These are phyloP conservation scores for Lontra canadensis DNA, from an alignment of 2,113 vertebrate genomes.

Conservation along the genomic window DNA sequence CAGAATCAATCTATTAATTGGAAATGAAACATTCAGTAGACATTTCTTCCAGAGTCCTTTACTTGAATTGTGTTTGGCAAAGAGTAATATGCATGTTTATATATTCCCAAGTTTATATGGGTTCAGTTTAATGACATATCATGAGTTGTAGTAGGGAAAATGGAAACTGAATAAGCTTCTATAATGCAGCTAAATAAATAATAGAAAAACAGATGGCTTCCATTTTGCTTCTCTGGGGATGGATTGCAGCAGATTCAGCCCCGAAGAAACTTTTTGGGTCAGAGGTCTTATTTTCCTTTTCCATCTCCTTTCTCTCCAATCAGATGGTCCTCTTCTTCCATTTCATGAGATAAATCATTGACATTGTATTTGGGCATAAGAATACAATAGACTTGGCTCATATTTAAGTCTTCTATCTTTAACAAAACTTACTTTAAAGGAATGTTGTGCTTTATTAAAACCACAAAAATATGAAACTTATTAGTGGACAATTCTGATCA, in stretches of 20 bases:
- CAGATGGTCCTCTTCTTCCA: not conserved
- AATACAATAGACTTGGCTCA: not conserved
- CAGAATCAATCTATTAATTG: not conserved
- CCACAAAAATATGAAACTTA: not conserved
- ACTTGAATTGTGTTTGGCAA: not conserved
- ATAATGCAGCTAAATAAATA: not conserved
- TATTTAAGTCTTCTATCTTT: not conserved
- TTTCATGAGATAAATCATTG: slow-evolving; percentile 22
- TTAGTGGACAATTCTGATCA: not conserved
- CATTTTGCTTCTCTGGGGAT: not conserved
- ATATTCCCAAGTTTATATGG: not conserved
- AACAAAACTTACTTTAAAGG: slow-evolving; percentile 6
- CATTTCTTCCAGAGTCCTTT: not conserved
- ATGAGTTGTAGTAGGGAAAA: not conserved
- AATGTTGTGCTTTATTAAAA: not conserved
- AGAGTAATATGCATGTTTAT: not conserved
- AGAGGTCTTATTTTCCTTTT: not conserved
- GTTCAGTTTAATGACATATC: not conserved
- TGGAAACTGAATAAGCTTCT: not conserved
- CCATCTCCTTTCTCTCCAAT: not conserved
- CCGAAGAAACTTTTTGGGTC: not conserved
- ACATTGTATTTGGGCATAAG: not conserved
- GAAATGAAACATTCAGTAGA: not conserved
- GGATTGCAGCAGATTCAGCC: not conserved
- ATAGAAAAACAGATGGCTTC: not conserved